Evolutionary conservation across 2,888 invertebrate species (phyloP).

Genomic region (Cecidostiba fungosa): DNA sequence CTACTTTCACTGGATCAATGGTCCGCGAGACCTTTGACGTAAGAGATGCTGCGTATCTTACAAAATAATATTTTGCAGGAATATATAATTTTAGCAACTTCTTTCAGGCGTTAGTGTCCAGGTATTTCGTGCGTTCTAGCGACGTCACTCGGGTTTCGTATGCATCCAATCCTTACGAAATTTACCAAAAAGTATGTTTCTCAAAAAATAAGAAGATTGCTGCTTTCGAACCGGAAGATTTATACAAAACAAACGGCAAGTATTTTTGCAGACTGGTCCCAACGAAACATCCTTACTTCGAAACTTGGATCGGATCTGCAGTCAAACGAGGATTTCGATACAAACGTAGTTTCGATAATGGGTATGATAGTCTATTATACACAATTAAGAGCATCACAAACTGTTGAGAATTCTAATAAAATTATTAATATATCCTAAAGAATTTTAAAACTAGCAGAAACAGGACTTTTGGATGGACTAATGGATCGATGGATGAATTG

Average conservation of each 20-base stretch:
- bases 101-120: not conserved
- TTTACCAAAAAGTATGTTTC: constrained; percentile 38
- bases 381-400: not conserved
- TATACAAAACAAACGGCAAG: constrained; percentile 47
- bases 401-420: not conserved
- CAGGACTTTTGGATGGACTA: constrained; percentile 56
- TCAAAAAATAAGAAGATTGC: constrained; percentile 48
- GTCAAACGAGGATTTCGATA: constrained; percentile 55
- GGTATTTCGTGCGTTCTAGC: not conserved
- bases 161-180: not conserved
- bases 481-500: constrained; percentile 60
- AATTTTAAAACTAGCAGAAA: constrained; percentile 59
- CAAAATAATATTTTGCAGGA: not conserved
- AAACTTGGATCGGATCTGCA: constrained; percentile 61
- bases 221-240: constrained; percentile 63
- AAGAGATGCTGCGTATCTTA: not conserved
- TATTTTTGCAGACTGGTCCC: constrained; percentile 54
- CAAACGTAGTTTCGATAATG: constrained; percentile 63
- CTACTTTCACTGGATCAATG: constrained; percentile 59
- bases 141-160: constrained; percentile 44
- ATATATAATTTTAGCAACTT: not conserved
- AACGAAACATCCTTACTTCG: constrained; percentile 50
- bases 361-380: constrained; percentile 13
- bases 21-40: constrained; percentile 54
- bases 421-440: constrained; percentile 23